Percentiles rank a stretch among this genome's conserved stretches.
These are phyloP conservation scores for Steinernema feltiae DNA, from an alignment of 1,140 invertebrate species.

Conservation along the genomic window DNA sequence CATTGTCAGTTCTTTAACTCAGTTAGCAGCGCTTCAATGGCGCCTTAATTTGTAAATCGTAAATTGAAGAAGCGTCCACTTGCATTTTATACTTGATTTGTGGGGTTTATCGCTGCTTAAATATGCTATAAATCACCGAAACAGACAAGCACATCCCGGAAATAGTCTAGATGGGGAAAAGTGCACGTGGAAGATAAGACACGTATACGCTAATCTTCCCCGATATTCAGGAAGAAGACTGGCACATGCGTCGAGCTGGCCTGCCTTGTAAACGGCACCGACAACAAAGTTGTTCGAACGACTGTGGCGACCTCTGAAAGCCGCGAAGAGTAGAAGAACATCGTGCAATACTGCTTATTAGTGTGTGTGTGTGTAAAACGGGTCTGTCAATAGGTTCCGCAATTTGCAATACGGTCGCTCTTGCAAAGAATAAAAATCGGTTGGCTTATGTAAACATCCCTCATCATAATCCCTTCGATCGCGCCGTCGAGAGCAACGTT, in stretches of 20 bases:
- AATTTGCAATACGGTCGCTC: too few relatives aligned
- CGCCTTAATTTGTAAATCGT: background rate
- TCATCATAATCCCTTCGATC: too few relatives aligned
- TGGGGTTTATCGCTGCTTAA: too few relatives aligned
- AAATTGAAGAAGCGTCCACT: background rate
- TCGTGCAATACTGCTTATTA: constrained; percentile 1
- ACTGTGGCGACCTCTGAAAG: background rate
- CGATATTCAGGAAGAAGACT: background rate
- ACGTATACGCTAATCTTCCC: too few relatives aligned
- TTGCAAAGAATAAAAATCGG: too few relatives aligned
- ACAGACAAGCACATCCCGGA: background rate
- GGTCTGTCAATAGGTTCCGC: background rate
- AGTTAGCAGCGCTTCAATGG: background rate
- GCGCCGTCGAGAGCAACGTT: too few relatives aligned
- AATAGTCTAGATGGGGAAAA: too few relatives aligned
- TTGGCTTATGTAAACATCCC: too few relatives aligned
- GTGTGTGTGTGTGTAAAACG: too few relatives aligned
- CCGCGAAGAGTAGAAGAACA: background rate
- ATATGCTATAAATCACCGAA: too few relatives aligned
- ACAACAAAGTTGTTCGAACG: background rate
- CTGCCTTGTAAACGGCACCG: background rate
- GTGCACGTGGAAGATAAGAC: too few relatives aligned
- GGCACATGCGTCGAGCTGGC: background rate
- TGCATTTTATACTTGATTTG: too few relatives aligned
- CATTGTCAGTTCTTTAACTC: background rate